phyloP scores from a whole-genome alignment of 2,888 invertebrate genomes.

The Campoplex capitator region DNA sequence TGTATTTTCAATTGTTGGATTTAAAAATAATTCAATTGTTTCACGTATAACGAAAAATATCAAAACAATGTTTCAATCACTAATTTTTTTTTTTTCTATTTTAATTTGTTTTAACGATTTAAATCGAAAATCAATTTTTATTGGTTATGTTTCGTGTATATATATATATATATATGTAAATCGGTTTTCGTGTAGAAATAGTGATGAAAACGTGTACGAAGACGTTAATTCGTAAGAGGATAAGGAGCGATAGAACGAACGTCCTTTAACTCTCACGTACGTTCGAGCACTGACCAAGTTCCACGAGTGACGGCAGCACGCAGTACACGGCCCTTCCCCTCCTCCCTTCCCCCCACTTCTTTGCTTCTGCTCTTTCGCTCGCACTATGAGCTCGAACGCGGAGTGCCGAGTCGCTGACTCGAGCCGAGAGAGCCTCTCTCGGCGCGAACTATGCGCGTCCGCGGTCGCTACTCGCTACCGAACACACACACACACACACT shows the following conservation, averaged over 20 bases:
- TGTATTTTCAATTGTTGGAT: not conserved
- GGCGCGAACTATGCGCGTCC: slow-evolving; percentile 49
- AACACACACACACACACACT: slow-evolving; percentile 35
- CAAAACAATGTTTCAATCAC: not conserved
- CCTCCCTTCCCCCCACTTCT: not conserved
- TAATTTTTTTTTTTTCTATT: too few relatives aligned
- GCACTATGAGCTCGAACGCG: slow-evolving; percentile 34
- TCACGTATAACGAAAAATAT: not conserved
- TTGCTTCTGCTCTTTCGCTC: not conserved
- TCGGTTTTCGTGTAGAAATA: not conserved
- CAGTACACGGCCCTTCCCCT: slow-evolving; percentile 37
- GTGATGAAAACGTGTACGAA: slow-evolving; percentile 20
- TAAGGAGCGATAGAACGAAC: slow-evolving; percentile 59
- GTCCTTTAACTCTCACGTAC: slow-evolving; percentile 76
- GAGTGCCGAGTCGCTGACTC: slow-evolving; percentile 71
- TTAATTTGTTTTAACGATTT: not conserved
- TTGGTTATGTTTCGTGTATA: not conserved
- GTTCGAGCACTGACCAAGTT: slow-evolving; percentile 78
- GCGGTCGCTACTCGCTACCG: slow-evolving; percentile 24
- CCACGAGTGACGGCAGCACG: slow-evolving; percentile 63
- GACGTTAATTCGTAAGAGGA: slow-evolving; percentile 8
- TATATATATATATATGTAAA: not conserved
- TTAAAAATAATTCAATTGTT: not conserved
- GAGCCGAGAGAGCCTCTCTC: slow-evolving; percentile 63
- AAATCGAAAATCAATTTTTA: not conserved